These are phyloP conservation scores for Serilophus lunatus DNA, from an alignment of 2,113 vertebrate genomes.

Conservation along the genomic window DNA sequence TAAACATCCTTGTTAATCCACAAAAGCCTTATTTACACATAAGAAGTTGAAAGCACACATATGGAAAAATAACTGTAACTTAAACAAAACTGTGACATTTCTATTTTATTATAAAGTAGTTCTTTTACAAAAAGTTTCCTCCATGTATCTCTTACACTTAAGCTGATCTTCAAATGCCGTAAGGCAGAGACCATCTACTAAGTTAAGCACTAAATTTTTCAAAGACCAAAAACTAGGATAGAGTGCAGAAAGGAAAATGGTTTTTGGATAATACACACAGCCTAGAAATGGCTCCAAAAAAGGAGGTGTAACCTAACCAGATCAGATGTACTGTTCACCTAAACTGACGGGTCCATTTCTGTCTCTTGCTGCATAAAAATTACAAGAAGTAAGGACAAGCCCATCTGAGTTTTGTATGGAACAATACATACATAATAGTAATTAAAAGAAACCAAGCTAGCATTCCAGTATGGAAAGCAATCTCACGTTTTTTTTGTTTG, in stretches of 20 bases:
- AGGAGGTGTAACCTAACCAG: neutral
- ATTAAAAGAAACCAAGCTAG: neutral
- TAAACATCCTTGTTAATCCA: slow-evolving; percentile 58
- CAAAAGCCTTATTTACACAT: slow-evolving; percentile 23
- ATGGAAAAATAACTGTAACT: neutral
- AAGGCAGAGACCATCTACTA: neutral
- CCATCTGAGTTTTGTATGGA: neutral
- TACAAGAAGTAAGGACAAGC: neutral
- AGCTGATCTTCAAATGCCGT: neutral
- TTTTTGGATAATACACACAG: neutral
- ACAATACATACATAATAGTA: neutral
- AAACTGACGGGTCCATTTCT: neutral
- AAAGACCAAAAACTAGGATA: neutral
- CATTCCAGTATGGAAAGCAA: neutral
- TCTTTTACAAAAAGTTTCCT: neutral
- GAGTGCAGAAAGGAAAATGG: neutral
- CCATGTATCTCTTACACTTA: neutral
- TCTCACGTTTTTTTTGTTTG: neutral
- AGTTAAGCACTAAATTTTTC: neutral
- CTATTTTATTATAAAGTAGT: neutral
- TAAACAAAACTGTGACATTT: neutral
- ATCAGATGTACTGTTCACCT: neutral
- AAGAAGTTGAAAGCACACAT: neutral
- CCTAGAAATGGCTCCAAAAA: neutral
- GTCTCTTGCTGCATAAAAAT: neutral